Evolutionary conservation across 2,797 vertebrate species (phyloP).

Genomic region (Discoglossus pictus): DNA sequence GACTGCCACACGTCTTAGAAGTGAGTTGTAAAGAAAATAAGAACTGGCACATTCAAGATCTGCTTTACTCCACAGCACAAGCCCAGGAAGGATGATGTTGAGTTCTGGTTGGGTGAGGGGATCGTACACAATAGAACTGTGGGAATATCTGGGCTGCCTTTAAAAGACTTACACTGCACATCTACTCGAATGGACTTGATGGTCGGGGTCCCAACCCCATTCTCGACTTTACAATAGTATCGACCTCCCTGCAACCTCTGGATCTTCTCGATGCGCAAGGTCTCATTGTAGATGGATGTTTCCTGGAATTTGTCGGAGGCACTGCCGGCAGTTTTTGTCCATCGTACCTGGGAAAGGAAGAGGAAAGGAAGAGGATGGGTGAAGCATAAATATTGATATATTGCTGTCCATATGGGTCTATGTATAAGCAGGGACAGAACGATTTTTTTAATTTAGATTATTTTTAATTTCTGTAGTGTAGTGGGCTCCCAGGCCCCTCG

Average conservation of each 20-base stretch:
- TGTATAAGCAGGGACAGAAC: too few species aligned
- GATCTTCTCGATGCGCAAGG: constrained; percentile 89
- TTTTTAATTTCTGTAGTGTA: too few species aligned
- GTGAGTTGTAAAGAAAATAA: too few species aligned
- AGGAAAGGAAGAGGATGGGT: neutral
- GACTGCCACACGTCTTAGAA: too few species aligned
- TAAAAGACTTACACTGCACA: constrained; percentile 94
- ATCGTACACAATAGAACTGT: constrained; percentile 57
- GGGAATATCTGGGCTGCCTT: constrained; percentile 55
- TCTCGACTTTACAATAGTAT: constrained; percentile 99
- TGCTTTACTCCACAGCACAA: constrained; percentile 51
- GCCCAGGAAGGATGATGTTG: constrained; percentile 51
- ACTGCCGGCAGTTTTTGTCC: constrained; percentile 97
- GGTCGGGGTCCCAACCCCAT: constrained; percentile 96
- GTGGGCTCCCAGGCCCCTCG: too few species aligned
- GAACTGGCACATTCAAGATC: too few species aligned
- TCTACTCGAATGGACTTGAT: constrained; percentile 99
- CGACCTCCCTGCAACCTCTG: constrained; percentile 93
- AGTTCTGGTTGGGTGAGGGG: constrained; percentile 32
- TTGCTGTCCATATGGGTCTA: too few species aligned
- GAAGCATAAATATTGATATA: too few species aligned
- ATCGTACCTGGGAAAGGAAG: constrained; percentile 79
- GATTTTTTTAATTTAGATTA: too few species aligned
- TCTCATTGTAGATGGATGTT: constrained; percentile 96
- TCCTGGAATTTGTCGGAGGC: constrained; percentile 98